These are phyloP conservation scores for Micronisus gabar DNA, from an alignment of 2,113 vertebrate genomes.

Conservation along the genomic window DNA sequence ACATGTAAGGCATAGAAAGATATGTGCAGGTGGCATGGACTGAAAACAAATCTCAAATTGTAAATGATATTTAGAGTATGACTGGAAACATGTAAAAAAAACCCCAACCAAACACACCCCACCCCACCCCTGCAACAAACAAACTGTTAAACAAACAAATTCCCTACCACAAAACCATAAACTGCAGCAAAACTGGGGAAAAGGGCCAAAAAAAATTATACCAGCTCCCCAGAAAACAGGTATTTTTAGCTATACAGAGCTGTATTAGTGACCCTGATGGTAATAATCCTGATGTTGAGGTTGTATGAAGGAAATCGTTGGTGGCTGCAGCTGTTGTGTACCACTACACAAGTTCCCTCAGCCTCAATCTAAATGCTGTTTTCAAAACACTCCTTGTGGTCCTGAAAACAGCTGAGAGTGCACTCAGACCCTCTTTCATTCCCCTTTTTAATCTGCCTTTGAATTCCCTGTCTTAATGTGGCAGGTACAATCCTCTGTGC, in stretches of 20 bases:
- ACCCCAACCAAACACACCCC: not conserved
- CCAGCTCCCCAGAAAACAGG: not conserved
- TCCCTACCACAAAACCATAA: not conserved
- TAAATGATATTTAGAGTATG: slow-evolving; percentile 35
- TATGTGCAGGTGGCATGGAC: slow-evolving; percentile 44
- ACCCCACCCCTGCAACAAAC: not conserved
- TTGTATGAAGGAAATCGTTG: not conserved
- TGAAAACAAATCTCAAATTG: slow-evolving; percentile 40
- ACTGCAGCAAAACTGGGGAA: not conserved
- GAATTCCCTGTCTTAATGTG: not conserved
- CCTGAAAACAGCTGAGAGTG: too few relatives aligned
- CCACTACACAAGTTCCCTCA: not conserved
- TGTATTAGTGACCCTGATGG: not conserved
- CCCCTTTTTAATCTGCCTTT: not conserved
- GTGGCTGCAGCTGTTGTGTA: not conserved
- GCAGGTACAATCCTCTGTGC: not conserved
- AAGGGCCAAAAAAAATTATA: not conserved
- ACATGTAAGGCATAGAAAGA: slow-evolving; percentile 65
- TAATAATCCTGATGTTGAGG: not conserved
- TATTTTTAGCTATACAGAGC: not conserved
- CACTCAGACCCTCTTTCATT: not conserved
- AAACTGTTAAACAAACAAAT: not conserved
- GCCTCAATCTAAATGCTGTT: not conserved
- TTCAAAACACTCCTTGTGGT: not conserved
- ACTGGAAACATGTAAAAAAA: slow-evolving; percentile 4